Conservation (phyloP, 2,888 invertebrate species). For the Sminthurides aquaticus region DNA sequence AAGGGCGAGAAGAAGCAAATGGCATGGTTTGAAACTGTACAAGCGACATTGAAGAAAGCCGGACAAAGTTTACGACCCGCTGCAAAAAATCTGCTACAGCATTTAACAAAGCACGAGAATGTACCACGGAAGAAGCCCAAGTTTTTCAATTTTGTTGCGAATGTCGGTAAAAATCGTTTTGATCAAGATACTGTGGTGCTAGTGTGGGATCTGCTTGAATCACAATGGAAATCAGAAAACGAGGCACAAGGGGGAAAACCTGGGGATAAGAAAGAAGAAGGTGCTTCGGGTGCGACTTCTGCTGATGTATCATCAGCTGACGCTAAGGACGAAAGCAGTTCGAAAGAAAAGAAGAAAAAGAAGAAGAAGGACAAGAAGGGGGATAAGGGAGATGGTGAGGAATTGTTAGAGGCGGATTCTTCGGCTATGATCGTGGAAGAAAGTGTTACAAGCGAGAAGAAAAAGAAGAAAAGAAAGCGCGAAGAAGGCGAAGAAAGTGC, state of each 20-base stretch:
- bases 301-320: slow-evolving; percentile 48
- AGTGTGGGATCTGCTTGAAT: slow-evolving; percentile 58
- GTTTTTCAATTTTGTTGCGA: slow-evolving; percentile 51
- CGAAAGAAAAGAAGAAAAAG: slow-evolving; percentile 47
- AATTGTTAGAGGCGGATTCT: background rate
- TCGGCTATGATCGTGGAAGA: background rate
- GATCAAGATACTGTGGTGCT: slow-evolving; percentile 56
- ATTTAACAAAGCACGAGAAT: slow-evolving; percentile 64
- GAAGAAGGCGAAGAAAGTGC: background rate
- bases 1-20: slow-evolving; percentile 83
- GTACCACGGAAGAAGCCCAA: slow-evolving; percentile 79
- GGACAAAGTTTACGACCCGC: slow-evolving; percentile 52
- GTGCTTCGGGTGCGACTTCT: slow-evolving; percentile 22
- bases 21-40: slow-evolving; percentile 68
- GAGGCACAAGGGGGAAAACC: slow-evolving; percentile 48
- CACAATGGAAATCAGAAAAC: slow-evolving; percentile 27
- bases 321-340: slow-evolving; percentile 52
- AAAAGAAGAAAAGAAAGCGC: slow-evolving; percentile 8
- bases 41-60: slow-evolving; percentile 57
- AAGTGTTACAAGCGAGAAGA: slow-evolving; percentile 3
- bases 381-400: background rate
- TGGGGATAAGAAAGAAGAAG: slow-evolving; percentile 49
- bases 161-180: slow-evolving; percentile 54
- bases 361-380: slow-evolving; percentile 28
- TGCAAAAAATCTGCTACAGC: slow-evolving; percentile 58